Base-by-base conservation (phyloP, 2,113 vertebrate genomes). In the Sphaerodactylus townsendi region DNA sequence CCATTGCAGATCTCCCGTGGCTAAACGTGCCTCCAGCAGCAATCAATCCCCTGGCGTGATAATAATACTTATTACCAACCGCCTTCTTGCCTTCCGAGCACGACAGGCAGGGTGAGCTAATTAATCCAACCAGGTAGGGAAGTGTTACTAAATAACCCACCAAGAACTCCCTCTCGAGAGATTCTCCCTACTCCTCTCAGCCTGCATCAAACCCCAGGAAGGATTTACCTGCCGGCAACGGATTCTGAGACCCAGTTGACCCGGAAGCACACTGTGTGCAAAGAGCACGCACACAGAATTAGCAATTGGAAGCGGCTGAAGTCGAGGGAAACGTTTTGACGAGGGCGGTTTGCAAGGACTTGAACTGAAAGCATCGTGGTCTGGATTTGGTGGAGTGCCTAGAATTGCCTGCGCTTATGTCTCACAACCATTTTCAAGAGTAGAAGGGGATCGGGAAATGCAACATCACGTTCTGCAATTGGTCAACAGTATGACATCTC, bases 1-100 rank as follows among this genome's bases (percentile, higher is more conserved):
- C 33, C n/a, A n/a, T 37, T 46, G 44, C 25, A 59, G 62, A 14
- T 35, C 44, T 70, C 33, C 46, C 37, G 13, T 59, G 35, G 46
- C 65, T 56, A 39, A 33, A 44, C 30, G 17, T 11, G 62, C 33
- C 72, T 76, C 44, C 10, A 5, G 80, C 80, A 73, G 53, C 81
- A 75, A 75, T 83, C 81, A 77, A 35, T 77, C 64, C 35, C 72
- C 82, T 3, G 48, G 48, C 4, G 64, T 41, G 82, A 84, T 84
- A 77, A 69, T 77, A 69, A 68, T 25, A 77, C 46, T 33, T 77
- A 77, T 84, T 84, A 44, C 64, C 64, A 17, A 41, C 73, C 64
- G 69, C 82, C 48, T 50, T 44, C 74, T 70, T 46, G 35, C 17
- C 82, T 69, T 77, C 82, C 23, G 28, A 77, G 82, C 19, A 28